Base-by-base conservation (phyloP, 2,113 vertebrate genomes). In the Neoarius graeffei region DNA sequence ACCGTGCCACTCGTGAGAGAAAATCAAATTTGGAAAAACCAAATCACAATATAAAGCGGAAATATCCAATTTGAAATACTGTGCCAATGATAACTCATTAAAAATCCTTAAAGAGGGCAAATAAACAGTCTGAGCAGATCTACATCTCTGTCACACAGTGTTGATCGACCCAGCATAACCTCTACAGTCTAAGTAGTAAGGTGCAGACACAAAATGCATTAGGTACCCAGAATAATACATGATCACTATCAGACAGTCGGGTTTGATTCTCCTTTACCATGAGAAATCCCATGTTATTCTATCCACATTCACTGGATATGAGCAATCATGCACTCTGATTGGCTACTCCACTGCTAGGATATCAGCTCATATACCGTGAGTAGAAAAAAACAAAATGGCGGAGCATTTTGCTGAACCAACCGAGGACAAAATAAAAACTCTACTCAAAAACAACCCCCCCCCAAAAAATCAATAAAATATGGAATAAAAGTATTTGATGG, bases 11-110 rank as follows among this genome's bases (percentile, higher is more conserved):
- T 30, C 30, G 30, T 30, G 30, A 30, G 48, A 35, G 48, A 25
- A 79, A 87, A 48, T 57, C 11, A 30, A 87, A 57, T 52, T 9
- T 60, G 23, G 17, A 81, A 57, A 57, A 86, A 81, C 11, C 8
- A 54, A 25, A 86, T 19, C 57, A 62, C 42, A 67, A 30, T 66
- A 67, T 23, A 56, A 67, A 50, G 30, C 62, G 7, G 48, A 81
- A 67, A 86, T 4, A 67, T 52, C 48, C 56, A 20, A 27, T 4
- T 52, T 77, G 62, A 84, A 71, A 86, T 86, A 52, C 35, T 52
- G 56, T 60, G 73, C 25, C 57, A 59, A 30, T 54, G 15, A 54
- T 79, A 30, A 19, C 79, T 77, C 11, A 76, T 76, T 66, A 67
- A 3, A 83, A 27, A 84, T 71, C 17, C 1, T 59, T 60, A 81